Evolutionary conservation across 2,888 invertebrate genomes (phyloP).

Genomic region (Ommatoiulus sabulosus): DNA sequence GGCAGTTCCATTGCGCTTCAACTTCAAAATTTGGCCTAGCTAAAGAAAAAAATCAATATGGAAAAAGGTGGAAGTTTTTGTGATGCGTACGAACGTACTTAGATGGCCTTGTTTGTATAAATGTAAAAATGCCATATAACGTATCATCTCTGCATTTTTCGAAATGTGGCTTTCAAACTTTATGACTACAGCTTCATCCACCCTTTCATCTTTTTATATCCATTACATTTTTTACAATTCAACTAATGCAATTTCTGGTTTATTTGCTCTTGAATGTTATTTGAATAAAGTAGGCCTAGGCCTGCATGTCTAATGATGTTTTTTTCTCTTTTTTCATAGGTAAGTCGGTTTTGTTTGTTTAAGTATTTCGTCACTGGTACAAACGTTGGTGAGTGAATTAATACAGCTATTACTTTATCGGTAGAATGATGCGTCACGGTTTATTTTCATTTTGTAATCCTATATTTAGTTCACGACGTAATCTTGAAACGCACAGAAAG

Average conservation of each 20-base stretch:
- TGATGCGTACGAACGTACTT: background rate
- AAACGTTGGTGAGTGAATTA: constrained; percentile 37
- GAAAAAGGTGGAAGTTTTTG: background rate
- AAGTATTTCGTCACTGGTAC: background rate
- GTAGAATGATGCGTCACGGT: background rate
- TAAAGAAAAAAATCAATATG: background rate
- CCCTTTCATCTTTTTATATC: background rate
- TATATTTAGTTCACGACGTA: too few species aligned
- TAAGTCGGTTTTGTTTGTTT: constrained; percentile 41
- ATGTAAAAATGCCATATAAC: constrained; percentile 8
- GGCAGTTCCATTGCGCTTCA: background rate
- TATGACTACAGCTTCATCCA: background rate
- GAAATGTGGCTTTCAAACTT: background rate
- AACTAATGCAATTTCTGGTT: background rate
- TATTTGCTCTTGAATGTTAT: background rate
- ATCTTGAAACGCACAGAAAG: too few species aligned
- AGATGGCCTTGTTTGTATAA: constrained; percentile 15
- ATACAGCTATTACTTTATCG: background rate
- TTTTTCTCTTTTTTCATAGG: background rate
- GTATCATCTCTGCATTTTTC: background rate
- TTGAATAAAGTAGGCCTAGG: background rate
- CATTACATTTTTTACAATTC: background rate
- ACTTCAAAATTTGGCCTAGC: background rate
- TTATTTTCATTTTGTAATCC: too few species aligned
- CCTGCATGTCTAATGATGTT: background rate